Conservation (phyloP, 2,888 invertebrate genomes). For the Nemotelus pantherinus region DNA sequence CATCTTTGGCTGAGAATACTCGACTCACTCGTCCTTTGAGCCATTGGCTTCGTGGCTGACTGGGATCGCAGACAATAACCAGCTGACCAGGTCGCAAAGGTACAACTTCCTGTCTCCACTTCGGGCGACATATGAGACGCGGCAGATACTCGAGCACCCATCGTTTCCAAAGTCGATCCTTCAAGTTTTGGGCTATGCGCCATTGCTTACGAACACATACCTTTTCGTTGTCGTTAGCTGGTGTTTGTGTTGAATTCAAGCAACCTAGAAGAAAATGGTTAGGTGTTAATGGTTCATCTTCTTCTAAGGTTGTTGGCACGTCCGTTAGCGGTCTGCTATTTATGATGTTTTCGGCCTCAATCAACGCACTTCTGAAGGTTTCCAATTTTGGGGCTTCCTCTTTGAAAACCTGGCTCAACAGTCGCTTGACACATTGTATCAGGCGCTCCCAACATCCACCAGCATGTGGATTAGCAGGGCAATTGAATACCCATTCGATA, state of each 20-base stretch:
- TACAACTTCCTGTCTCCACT: background rate
- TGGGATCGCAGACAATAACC: background rate
- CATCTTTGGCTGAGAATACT: background rate
- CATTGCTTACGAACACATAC: constrained; percentile 7
- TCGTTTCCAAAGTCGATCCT: background rate
- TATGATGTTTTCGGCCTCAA: constrained; percentile 44
- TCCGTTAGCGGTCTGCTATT: constrained; percentile 46
- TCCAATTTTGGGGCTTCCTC: constrained; percentile 50
- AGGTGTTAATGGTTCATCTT: constrained; percentile 30
- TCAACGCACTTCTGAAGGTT: constrained; percentile 13
- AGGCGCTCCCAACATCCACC: constrained; percentile 52
- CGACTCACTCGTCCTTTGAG: background rate
- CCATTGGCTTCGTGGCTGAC: background rate
- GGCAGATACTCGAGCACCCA: background rate
- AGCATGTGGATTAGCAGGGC: constrained; percentile 48
- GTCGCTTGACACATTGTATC: constrained; percentile 46
- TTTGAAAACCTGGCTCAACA: constrained; percentile 45
- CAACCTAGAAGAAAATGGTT: constrained; percentile 16
- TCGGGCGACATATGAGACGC: background rate
- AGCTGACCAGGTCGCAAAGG: background rate
- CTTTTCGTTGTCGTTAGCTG: background rate
- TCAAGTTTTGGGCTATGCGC: constrained; percentile 1
- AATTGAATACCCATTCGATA: constrained; percentile 46
- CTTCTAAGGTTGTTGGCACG: background rate
- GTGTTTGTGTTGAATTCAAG: background rate